Evolutionary conservation across 2,888 invertebrate genomes (phyloP).

Genomic region (Geophilus truncorum): DNA sequence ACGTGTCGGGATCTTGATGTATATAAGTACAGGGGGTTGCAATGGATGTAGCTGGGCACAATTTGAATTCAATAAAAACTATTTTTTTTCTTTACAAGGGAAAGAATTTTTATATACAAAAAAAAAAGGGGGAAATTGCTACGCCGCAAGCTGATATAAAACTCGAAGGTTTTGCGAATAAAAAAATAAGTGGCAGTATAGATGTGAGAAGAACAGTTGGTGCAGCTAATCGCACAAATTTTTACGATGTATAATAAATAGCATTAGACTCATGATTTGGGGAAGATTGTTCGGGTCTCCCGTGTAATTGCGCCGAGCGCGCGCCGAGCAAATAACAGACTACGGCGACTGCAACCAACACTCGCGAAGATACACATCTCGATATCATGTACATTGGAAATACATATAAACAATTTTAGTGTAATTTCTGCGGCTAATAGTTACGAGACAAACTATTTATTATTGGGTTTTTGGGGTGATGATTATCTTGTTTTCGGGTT

Average conservation of each 20-base stretch:
- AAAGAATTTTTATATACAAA: neutral
- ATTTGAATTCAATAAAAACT: slow-evolving; percentile 6
- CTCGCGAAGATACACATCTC: neutral
- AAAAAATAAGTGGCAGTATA: neutral
- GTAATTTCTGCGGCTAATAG: no score
- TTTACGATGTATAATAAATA: slow-evolving; percentile 27
- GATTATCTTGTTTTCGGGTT: neutral
- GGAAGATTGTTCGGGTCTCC: neutral
- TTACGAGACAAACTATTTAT: no score
- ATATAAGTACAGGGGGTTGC: neutral
- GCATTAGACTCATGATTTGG: slow-evolving; percentile 11
- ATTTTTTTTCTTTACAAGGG: neutral
- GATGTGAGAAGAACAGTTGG: slow-evolving; percentile 25
- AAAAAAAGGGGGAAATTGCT: neutral
- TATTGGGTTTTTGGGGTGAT: neutral
- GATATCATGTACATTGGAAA: neutral
- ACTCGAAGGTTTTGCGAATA: neutral
- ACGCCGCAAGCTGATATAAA: neutral
- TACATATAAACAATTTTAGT: neutral
- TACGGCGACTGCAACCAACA: neutral
- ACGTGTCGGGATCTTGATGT: neutral
- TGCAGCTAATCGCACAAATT: slow-evolving; percentile 13
- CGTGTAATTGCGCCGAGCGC: slow-evolving; percentile 11
- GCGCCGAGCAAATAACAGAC: slow-evolving; percentile 19
- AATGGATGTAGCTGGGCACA: neutral